Evolutionary conservation across 2,888 invertebrate genomes (phyloP).

Genomic region (Argyresthia albistria): DNA sequence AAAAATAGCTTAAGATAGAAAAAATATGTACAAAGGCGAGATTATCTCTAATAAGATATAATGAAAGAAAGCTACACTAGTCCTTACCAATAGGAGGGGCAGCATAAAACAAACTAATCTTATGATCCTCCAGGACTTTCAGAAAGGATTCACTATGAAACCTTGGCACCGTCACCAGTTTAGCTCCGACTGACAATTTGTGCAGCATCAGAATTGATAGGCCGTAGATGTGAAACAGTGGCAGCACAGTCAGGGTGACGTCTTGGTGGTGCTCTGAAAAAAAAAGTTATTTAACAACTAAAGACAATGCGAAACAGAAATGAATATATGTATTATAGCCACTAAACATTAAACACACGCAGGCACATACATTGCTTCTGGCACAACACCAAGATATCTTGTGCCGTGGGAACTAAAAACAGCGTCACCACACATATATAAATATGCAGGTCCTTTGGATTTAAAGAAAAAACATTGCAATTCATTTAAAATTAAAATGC

Average conservation of each 20-base stretch:
- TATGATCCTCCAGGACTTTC: conserved; percentile 72
- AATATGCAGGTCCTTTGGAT: background rate
- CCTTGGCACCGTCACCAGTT: conserved; percentile 77
- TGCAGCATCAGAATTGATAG: conserved; percentile 70
- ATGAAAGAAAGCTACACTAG: background rate
- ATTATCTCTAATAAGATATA: too few relatives aligned
- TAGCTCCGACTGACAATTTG: conserved; percentile 71
- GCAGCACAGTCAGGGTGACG: conserved; percentile 74
- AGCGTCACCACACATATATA: too few relatives aligned
- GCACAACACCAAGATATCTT: too few relatives aligned
- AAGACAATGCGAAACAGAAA: too few relatives aligned
- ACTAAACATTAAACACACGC: background rate
- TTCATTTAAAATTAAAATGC: too few relatives aligned
- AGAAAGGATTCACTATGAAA: conserved; percentile 81
- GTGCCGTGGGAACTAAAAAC: too few relatives aligned
- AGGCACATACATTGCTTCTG: too few relatives aligned
- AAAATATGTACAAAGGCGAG: too few relatives aligned
- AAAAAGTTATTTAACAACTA: background rate
- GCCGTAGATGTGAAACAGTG: conserved; percentile 86
- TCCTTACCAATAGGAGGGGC: conserved; percentile 82
- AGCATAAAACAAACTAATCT: conserved; percentile 72
- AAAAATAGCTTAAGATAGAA: too few relatives aligned
- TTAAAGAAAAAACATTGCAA: too few relatives aligned
- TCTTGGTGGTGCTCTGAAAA: conserved; percentile 67
- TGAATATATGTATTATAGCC: too few relatives aligned